Conservation (phyloP, 2,113 vertebrate genomes). For the Theristicus caerulescens region DNA sequence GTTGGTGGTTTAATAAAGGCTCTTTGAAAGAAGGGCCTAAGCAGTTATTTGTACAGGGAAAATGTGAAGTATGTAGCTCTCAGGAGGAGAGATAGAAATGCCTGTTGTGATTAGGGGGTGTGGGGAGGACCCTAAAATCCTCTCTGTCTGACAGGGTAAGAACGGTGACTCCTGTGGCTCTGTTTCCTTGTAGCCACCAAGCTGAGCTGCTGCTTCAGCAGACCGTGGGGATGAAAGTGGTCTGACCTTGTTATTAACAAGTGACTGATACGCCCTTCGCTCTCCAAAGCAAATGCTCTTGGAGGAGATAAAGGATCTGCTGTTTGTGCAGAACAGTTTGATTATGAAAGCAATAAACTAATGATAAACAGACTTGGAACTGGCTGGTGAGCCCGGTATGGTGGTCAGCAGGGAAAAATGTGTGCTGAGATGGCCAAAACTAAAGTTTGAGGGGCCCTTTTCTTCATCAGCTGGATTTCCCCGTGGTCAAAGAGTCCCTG, state of each 20-base stretch:
- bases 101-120: slow-evolving; percentile 38
- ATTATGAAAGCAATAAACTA: neutral
- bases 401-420: neutral
- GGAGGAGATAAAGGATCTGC: neutral
- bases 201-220: slow-evolving; percentile 7
- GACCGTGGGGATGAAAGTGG: neutral
- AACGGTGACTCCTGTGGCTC: neutral
- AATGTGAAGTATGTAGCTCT: slow-evolving; percentile 60
- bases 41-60: slow-evolving; percentile 67
- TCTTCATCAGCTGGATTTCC: neutral
- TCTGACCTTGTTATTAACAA: slow-evolving; percentile 43
- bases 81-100: slow-evolving; percentile 35
- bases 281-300: neutral
- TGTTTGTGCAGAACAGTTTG: neutral
- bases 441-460: neutral
- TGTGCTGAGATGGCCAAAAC: neutral
- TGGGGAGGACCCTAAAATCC: neutral
- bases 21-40: slow-evolving; percentile 73
- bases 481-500: neutral
- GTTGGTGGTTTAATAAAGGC: slow-evolving; percentile 82
- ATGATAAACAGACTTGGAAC: neutral
- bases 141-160: neutral
- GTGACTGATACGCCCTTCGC: neutral
- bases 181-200: neutral
- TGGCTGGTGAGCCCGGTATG: neutral